Evolutionary conservation across 2,797 vertebrate genomes (phyloP), one percentile per base, ranked within the genome.

Genomic region (Cynodonichthys magdalenae): DNA sequence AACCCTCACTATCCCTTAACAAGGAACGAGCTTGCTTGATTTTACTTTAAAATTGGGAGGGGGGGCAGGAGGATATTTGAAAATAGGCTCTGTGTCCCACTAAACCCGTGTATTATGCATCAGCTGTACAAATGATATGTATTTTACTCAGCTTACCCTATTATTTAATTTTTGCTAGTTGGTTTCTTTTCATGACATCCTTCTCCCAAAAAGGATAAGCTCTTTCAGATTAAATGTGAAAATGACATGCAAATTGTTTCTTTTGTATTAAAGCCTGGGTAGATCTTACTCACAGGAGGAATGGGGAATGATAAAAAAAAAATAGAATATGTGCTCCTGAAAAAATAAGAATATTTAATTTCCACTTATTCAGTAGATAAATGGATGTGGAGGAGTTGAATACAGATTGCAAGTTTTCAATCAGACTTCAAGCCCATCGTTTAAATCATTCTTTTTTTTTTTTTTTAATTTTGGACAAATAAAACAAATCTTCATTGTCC

Each of bases 201-300:
- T 67, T 58, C 54, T 50, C 31, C 71, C 12, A 27, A 67, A 66
- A 81, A 67, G 71, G 74, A 88, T 83, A 81, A 86, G 71, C 79
- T 65, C 82, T 82, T 71, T 82, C 46, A 80, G 86, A 86, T 81
- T 83, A 78, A 83, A 87, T 70, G 74, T 74, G 78, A 87, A 90
- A 86, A 89, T 85, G 56, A 84, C 83, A 89, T 89, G 84, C 77
- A 89, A 87, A 87, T 90, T 67, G 71, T 81, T 87, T 84, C 73
- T 79, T 85, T 87, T 84, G 80, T 81, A 84, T 85, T 85, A 74
- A 86, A 82, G 77, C 83, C 71, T 59, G 66, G 68, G 77, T 72
- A 77, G 65, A 85, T 87, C 64, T 78, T 61, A 71, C 74, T 82
- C 34, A 55, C 63, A 82, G 84, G 73, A 71, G 17, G 74, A 58